phyloP scores from a whole-genome alignment of 2,888 invertebrate genomes.

The Drosophila affinis region DNA sequence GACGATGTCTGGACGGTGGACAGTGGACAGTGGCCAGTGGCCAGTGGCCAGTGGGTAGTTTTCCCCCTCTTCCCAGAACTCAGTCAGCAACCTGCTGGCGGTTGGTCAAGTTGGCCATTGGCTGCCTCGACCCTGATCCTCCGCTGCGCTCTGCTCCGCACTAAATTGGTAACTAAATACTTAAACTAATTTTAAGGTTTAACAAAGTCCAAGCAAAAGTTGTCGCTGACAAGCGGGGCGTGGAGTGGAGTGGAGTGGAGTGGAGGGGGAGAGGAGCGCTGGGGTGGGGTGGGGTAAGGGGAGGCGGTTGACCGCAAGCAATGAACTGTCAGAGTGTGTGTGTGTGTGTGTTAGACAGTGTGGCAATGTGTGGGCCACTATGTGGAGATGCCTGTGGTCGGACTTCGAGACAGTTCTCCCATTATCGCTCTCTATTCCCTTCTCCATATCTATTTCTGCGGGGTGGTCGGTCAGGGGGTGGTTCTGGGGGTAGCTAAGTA shows the following conservation, averaged over 20 bases:
- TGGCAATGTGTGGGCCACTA: conserved; percentile 3
- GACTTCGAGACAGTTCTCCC: conserved; percentile 6
- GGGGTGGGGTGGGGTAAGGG: background rate
- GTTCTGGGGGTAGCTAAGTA: conserved; percentile 55
- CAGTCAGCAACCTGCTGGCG: conserved; percentile 2
- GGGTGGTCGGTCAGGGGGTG: background rate
- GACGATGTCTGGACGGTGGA: background rate
- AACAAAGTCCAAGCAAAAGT: conserved; percentile 73
- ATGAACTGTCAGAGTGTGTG: conserved; percentile 41
- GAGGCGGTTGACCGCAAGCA: conserved; percentile 68
- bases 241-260: background rate
- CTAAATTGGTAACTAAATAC: conserved; percentile 81
- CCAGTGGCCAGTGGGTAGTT: conserved; percentile 2
- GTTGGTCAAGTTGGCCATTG: background rate
- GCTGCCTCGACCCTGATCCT: conserved; percentile 25
- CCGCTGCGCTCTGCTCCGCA: conserved; percentile 17
- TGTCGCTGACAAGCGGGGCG: conserved; percentile 58
- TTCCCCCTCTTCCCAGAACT: background rate
- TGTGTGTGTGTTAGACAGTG: conserved; percentile 7
- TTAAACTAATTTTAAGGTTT: conserved; percentile 81
- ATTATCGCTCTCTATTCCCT: background rate
- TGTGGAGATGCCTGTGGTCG: conserved; percentile 32
- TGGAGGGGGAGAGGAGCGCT: background rate
- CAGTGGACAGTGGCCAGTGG: conserved; percentile 6
- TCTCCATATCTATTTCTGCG: background rate